Evolutionary conservation across 2,113 vertebrate species (phyloP).

Genomic region (Struthio camelus): DNA sequence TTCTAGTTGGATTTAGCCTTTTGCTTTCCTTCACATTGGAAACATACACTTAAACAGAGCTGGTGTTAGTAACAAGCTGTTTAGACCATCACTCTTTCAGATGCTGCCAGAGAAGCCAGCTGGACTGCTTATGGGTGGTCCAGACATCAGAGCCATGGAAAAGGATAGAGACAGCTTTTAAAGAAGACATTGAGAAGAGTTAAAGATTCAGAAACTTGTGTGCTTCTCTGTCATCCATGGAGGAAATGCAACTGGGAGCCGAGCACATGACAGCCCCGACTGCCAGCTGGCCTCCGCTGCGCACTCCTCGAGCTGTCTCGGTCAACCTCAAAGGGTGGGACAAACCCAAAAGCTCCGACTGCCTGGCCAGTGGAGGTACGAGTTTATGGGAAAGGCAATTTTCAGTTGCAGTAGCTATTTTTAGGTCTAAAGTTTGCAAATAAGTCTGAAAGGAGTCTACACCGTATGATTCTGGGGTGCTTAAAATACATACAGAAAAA

Average conservation of each 20-base stretch:
- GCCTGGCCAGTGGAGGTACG: neutral
- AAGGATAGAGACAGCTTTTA: neutral
- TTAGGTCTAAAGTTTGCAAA: constrained; percentile 7
- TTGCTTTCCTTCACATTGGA: neutral
- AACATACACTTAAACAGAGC: neutral
- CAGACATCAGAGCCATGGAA: neutral
- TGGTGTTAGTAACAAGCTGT: neutral
- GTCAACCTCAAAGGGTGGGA: constrained; percentile 20
- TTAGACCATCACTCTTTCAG: neutral
- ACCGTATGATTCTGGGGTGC: neutral
- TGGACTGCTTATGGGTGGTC: constrained; percentile 53
- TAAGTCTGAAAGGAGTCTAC: neutral
- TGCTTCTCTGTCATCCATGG: fast-evolving
- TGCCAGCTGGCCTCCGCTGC: neutral
- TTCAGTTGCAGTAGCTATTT: constrained; percentile 42
- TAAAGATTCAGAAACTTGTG: neutral
- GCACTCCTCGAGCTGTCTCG: neutral
- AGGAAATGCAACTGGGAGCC: neutral
- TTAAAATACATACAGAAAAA: constrained; percentile 31
- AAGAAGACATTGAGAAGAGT: neutral
- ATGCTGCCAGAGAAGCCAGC: constrained; percentile 46
- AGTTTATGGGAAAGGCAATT: constrained; percentile 17
- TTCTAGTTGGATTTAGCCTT: constrained; percentile 21
- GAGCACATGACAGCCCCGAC: fast-evolving
- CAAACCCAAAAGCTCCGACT: neutral